Evolutionary conservation across 2,888 invertebrate species (phyloP).

Genomic region (Drosophila eohydei): DNA sequence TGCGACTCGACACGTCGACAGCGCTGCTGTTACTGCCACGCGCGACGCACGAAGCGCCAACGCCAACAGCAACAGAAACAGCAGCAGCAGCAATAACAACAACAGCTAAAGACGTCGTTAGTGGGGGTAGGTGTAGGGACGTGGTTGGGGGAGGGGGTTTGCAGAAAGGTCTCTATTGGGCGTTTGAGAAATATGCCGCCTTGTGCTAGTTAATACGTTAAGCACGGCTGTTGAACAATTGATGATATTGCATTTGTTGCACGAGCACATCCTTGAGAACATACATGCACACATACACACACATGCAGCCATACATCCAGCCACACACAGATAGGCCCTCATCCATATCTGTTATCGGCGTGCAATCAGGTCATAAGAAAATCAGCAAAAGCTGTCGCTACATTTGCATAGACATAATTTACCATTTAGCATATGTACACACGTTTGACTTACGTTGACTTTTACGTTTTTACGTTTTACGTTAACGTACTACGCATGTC

Average conservation of each 20-base stretch:
- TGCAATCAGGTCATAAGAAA: constrained; percentile 27
- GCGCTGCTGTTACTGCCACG: constrained; percentile 70
- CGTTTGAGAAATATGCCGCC: constrained; percentile 1
- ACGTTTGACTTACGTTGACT: constrained; percentile 23
- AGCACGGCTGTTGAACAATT: constrained; percentile 38
- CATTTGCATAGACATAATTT: constrained; percentile 19
- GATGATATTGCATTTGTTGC: constrained; percentile 23
- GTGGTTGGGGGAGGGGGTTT: not conserved
- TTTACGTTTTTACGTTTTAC: constrained; percentile 32
- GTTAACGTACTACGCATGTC: constrained; percentile 48
- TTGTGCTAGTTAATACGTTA: constrained; percentile 23
- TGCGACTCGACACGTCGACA: constrained; percentile 75
- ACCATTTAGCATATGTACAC: constrained; percentile 33
- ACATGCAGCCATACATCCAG: constrained; percentile 1
- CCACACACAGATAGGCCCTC: not conserved
- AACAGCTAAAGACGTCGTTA: constrained; percentile 29
- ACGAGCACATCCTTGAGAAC: constrained; percentile 27
- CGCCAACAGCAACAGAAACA: constrained; percentile 24
- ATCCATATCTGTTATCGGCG: constrained; percentile 27
- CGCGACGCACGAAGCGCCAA: constrained; percentile 45
- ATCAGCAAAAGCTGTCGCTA: constrained; percentile 28
- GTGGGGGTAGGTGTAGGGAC: constrained; percentile 1
- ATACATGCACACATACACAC: not conserved
- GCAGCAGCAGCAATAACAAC: constrained; percentile 11
- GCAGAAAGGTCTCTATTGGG: constrained; percentile 5